Conservation (phyloP, 2,113 vertebrate species). For the Toxotes chatareus region DNA sequence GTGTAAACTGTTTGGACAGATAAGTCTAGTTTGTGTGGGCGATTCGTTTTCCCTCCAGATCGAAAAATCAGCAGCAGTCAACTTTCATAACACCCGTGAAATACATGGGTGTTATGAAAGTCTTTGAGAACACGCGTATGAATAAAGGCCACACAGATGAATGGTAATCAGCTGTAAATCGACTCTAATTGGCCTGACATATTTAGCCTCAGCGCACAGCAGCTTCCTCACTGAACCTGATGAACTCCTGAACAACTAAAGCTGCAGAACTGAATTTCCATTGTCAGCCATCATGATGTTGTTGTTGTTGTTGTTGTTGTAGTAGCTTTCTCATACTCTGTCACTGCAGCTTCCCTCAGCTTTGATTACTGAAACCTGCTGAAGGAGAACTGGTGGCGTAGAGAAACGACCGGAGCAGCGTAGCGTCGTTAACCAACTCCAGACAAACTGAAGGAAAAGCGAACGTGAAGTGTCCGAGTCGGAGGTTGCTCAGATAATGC, state of each 20-base stretch:
- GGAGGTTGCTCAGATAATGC: too few species aligned
- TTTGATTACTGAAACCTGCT: too few species aligned
- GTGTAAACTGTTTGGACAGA: not conserved
- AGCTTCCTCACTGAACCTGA: not conserved
- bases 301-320: not conserved
- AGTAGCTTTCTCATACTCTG: not conserved
- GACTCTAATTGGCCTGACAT: constrained; percentile 1
- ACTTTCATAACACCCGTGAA: not conserved
- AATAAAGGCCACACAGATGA: not conserved
- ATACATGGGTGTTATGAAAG: too few species aligned
- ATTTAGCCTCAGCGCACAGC: not conserved
- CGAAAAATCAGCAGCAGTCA: not conserved
- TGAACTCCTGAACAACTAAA: not conserved
- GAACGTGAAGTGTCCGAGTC: too few species aligned
- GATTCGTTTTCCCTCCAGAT: not conserved
- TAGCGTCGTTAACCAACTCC: too few species aligned
- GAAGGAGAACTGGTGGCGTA: too few species aligned
- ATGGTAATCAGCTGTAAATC: not conserved
- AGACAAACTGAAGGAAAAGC: too few species aligned
- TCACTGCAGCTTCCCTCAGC: too few species aligned
- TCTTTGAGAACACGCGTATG: not conserved
- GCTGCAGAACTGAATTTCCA: not conserved
- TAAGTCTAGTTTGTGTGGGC: not conserved
- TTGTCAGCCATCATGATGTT: not conserved
- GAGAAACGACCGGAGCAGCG: too few species aligned